Evolutionary conservation across 2,888 invertebrate genomes (phyloP), one percentile per base, ranked within the genome.

Genomic region (Frankliniella intonsa): DNA sequence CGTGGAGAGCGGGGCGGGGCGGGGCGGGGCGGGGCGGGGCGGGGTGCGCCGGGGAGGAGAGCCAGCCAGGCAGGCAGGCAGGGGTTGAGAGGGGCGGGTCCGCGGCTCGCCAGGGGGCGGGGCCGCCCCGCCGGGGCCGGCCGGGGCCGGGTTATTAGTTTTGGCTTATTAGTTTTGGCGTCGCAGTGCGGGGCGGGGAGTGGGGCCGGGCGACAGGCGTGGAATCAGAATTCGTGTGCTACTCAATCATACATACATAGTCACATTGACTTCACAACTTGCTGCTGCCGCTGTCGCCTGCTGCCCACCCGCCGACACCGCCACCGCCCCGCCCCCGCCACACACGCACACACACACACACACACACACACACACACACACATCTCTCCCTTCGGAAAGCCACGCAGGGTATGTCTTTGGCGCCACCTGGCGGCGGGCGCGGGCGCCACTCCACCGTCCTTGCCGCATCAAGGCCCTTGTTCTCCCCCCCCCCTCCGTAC

Each of bases 191-290:
- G 22, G 69, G 22, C n/a, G 69, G 69, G 22, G 22, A 11, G 69
- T 11, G 69, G 22, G 9, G 17, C 10, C 55, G 25, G 22, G 69
- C 69, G 69, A 25, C 69, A 12, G 69, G 62, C n/a, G 62, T 62
- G 62, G 69, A 76, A 76, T 76, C 69, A 76, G 69, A 76, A 76
- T 76, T 76, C 69, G 69, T 19, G 55, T 22, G 69, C 69, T 22
- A 76, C 69, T 76, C 69, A 76, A 76, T 76, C 69, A 76, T 76
- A 76, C 69, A 76, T 76, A 76, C 69, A 76, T 76, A 76, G 69
- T 76, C 69, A 25, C 69, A 76, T 25, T 25, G 69, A 25, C 69
- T 76, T 25, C 22, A 76, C 69, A 76, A 76, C 69, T 76, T 76
- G 17, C 17, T 62, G 62, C 17, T 11, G 69, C 22, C 69, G n/a